Conservation (phyloP, 2,888 invertebrate genomes). For the Drosophila cognata region DNA sequence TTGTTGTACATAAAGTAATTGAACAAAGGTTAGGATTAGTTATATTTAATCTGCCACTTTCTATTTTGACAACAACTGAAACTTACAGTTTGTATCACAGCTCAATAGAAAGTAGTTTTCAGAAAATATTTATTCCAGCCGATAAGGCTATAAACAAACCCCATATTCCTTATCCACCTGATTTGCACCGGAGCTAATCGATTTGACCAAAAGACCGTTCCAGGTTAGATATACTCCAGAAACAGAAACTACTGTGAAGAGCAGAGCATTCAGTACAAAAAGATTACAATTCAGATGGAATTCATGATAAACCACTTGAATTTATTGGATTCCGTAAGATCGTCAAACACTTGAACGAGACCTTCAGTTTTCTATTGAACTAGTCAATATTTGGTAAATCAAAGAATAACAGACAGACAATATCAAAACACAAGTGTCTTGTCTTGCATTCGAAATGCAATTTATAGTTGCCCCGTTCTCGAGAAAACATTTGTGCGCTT, state of each 20-base stretch:
- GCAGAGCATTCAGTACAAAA: background rate
- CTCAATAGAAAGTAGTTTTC: background rate
- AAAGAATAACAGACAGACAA: constrained; percentile 6
- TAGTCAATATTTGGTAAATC: background rate
- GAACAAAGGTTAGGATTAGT: background rate
- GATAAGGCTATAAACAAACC: background rate
- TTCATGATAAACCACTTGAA: background rate
- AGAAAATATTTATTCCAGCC: background rate
- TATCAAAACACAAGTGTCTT: constrained; percentile 18
- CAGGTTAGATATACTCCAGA: background rate
- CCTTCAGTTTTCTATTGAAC: background rate
- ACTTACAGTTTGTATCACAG: background rate
- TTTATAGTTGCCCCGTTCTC: constrained; percentile 37
- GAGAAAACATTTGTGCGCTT: constrained; percentile 10
- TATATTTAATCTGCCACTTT: background rate
- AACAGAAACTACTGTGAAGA: background rate
- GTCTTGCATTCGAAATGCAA: constrained; percentile 29
- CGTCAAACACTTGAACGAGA: constrained; percentile 1
- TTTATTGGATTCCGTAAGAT: constrained; percentile 1
- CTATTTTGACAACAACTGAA: no score
- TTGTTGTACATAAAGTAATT: no score
- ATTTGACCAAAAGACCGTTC: background rate
- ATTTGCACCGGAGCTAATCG: background rate
- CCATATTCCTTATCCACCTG: background rate
- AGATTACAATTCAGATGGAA: background rate